Evolutionary conservation across 2,888 invertebrate species (phyloP), one percentile per base, ranked within the genome.

Genomic region (Tyria jacobaeae): DNA sequence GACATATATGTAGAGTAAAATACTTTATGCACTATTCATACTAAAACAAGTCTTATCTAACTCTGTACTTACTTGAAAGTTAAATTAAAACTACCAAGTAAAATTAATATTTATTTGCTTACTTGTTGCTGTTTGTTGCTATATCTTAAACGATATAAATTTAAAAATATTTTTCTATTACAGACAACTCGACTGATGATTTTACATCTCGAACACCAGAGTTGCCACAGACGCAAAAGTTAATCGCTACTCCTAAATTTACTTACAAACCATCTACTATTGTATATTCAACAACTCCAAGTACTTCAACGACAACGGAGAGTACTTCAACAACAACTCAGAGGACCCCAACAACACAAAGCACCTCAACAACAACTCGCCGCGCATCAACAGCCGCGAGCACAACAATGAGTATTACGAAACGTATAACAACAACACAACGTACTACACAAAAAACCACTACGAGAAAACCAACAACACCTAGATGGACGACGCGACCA

Each of bases 151-250:
- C n/a, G n/a, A n/a, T 41, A 2, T 15, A 41, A 0, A 6, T 41
- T 17, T 5, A 21, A 15, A 50, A 35, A 39, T 25, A n/a, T 25
- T 14, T 6, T 14, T 47, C 15, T 27, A 25, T 57, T 39, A 15
- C 53, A 4, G 67, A 60, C 37, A 68, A 73, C 25, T 73, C 78
- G 47, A 62, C 37, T n/a, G 39, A 31, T 0, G 56, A 54, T 0
- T 44, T 24, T 17, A 49, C 60, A 0, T 41, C 55, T 6, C 1
- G 6, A 1, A 37, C 75, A 24, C 55, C 53, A 25, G 64, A 74
- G 7, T 62, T 64, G 34, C 86, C 87, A 1, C 86, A 84, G 69
- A 87, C 86, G 1, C 81, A 86, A 59, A 87, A 86, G 69, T 74
- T 85, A 27, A 74, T 89, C 24, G 81, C 68, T 12, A 54, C 70